phyloP scores from a whole-genome alignment of 2,797 vertebrate species.

The Hypotaenidia philippensis region DNA sequence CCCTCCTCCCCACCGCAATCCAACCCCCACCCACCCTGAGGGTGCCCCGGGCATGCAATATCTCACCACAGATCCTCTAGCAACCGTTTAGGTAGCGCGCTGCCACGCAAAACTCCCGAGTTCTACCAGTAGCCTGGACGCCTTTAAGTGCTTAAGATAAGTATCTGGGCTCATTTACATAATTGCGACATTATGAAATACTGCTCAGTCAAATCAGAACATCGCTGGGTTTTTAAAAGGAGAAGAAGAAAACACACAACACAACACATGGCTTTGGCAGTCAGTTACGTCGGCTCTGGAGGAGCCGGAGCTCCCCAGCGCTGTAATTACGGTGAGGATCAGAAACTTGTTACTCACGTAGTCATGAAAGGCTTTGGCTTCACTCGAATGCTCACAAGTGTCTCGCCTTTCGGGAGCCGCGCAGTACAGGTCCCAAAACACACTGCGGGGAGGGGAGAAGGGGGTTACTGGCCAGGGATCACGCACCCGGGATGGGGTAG shows the following conservation, averaged over 20 bases:
- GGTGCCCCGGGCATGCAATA: not conserved
- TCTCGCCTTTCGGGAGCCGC: constrained; percentile 98
- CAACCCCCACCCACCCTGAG: not conserved
- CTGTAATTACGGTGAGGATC: constrained; percentile 76
- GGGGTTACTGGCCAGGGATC: not conserved
- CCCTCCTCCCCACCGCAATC: not conserved
- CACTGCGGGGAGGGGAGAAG: constrained; percentile 79
- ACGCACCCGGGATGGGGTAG: accelerated
- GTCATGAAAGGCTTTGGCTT: constrained; percentile 99
- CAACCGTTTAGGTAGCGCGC: not conserved
- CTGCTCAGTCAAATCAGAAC: constrained; percentile 59
- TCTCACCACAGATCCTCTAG: not conserved
- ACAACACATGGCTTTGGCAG: constrained; percentile 43
- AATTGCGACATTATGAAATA: constrained; percentile 66
- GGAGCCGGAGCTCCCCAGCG: constrained; percentile 66
- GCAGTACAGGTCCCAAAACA: constrained; percentile 99
- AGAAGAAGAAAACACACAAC: not conserved
- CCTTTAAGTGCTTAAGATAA: constrained; percentile 61
- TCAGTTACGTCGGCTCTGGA: constrained; percentile 10
- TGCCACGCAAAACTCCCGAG: constrained; percentile 8
- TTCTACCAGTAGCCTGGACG: not conserved
- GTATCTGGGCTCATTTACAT: constrained; percentile 54
- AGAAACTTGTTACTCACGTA: constrained; percentile 91
- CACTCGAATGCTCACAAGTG: constrained; percentile 99
- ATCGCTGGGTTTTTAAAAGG: not conserved